phyloP scores from a whole-genome alignment of 2,113 vertebrate genomes.

The Hyperoodon ampullatus region DNA sequence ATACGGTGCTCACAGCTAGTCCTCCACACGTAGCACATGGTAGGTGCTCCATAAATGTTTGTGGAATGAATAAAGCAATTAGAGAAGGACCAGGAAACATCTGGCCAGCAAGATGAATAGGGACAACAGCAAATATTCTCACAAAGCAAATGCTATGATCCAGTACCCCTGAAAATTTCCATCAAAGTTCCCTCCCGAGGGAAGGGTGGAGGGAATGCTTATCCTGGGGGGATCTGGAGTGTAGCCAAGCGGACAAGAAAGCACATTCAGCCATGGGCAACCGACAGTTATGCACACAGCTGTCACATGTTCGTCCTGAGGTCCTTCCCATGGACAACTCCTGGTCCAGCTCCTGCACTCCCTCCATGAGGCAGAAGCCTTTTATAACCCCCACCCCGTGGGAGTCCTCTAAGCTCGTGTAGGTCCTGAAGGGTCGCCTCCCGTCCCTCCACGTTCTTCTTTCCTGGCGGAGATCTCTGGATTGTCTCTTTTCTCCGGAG shows the following conservation, averaged over 20 bases:
- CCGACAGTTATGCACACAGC: background rate
- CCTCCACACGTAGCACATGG: rapidly evolving
- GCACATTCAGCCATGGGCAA: background rate
- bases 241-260: background rate
- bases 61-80: background rate
- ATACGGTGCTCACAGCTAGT: background rate
- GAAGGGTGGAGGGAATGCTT: background rate
- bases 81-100: background rate
- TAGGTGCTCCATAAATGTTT: background rate
- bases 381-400: too few species aligned
- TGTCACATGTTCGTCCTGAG: background rate
- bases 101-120: background rate
- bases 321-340: background rate
- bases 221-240: too few species aligned
- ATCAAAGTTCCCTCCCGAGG: background rate
- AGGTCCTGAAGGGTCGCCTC: background rate
- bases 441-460: rapidly evolving
- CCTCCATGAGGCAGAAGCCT: background rate
- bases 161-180: background rate
- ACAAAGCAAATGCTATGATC: background rate
- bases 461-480: background rate
- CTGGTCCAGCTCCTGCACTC: background rate
- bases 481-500: background rate
- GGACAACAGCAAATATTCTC: background rate
- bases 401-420: background rate